Evolutionary conservation across 2,113 vertebrate species (phyloP).

Genomic region (Dinomys branickii): DNA sequence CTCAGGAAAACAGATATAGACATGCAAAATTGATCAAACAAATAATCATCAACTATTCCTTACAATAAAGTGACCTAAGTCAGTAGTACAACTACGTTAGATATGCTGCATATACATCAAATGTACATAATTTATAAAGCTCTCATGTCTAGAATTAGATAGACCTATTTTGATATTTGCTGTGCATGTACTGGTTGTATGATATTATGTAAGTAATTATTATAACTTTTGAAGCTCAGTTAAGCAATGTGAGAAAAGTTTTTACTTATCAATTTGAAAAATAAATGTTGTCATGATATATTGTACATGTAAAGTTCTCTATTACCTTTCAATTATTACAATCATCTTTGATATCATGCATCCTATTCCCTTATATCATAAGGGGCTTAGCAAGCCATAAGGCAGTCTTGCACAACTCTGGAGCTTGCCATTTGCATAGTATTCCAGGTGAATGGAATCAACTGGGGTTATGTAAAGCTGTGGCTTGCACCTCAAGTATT

Average conservation of each 20-base stretch:
- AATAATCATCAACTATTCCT: too few species aligned
- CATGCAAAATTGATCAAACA: too few species aligned
- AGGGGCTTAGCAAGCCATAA: neutral
- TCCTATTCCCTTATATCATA: neutral
- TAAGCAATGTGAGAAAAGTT: neutral
- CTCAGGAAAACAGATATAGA: too few species aligned
- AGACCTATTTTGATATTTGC: neutral
- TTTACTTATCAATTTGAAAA: neutral
- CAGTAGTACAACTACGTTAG: too few species aligned
- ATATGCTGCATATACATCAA: too few species aligned
- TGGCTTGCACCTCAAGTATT: neutral
- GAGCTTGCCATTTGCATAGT: neutral
- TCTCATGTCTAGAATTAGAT: neutral
- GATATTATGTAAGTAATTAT: neutral
- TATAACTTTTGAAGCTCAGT: neutral
- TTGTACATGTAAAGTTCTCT: neutral
- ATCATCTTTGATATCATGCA: neutral
- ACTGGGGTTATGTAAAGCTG: neutral
- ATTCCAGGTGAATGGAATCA: neutral
- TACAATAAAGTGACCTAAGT: too few species aligned
- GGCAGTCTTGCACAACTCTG: neutral
- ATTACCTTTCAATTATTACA: neutral
- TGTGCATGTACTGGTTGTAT: neutral
- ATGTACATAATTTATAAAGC: constrained; percentile 11
- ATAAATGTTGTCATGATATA: neutral